phyloP scores from a whole-genome alignment of 2,113 vertebrate genomes.

The Hyaena hyaena region DNA sequence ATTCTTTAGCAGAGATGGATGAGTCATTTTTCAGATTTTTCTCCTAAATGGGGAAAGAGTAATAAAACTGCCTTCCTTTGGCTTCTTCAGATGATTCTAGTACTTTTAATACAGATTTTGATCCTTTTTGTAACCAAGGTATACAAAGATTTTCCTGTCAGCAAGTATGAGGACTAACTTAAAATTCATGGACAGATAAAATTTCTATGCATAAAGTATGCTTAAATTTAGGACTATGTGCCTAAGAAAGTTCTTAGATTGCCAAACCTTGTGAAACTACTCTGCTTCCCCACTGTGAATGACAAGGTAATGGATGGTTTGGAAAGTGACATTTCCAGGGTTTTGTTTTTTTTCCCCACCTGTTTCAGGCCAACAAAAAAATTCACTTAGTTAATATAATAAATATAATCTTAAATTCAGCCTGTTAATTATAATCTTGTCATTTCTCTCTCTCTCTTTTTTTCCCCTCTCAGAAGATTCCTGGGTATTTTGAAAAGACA shows the following conservation, averaged over 20 bases:
- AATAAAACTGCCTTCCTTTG: background rate
- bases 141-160: background rate
- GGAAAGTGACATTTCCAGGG: background rate
- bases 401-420: background rate
- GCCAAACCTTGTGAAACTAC: background rate
- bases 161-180: background rate
- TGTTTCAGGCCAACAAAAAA: background rate
- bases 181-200: background rate
- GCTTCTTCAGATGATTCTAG: background rate
- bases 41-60: background rate
- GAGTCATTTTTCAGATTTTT: background rate
- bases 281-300: background rate
- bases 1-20: background rate
- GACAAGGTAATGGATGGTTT: background rate
- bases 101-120: constrained; percentile 1
- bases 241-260: background rate
- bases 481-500: background rate
- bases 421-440: background rate
- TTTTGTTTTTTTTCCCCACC: background rate
- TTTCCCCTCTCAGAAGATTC: background rate
- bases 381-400: background rate
- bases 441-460: background rate
- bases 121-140: background rate
- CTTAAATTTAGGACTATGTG: background rate
- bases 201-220: background rate